Percentiles rank a stretch among this genome's conserved stretches.
Conservation (phyloP, 1,140 invertebrate species). For the Acromyrmex heyeri region DNA sequence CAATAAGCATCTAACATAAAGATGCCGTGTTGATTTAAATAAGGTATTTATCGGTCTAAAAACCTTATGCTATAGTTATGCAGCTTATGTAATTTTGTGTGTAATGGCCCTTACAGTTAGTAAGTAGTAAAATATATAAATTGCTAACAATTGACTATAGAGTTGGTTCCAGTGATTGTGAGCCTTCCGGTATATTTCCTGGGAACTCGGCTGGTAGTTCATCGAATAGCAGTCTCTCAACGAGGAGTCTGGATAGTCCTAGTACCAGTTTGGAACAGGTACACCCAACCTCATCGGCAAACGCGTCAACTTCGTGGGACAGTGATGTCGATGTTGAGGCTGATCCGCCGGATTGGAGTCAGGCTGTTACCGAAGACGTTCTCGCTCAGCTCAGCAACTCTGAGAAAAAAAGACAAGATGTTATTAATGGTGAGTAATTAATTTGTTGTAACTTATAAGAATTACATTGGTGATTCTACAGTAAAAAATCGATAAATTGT, state of each 20-base stretch:
- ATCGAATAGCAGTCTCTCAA: slow-evolving; percentile 87
- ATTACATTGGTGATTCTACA: neutral
- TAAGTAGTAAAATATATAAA: slow-evolving; percentile 53
- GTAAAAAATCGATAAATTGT: neutral
- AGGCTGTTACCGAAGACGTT: slow-evolving; percentile 93
- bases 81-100: no score
- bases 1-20: no score
- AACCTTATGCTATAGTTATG: no score
- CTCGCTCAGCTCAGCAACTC: slow-evolving; percentile 90
- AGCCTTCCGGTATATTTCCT: slow-evolving; percentile 82
- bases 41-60: no score
- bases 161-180: slow-evolving; percentile 84
- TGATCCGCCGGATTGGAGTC: slow-evolving; percentile 93
- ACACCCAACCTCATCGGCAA: slow-evolving; percentile 80
- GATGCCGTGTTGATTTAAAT: no score
- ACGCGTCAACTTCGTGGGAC: slow-evolving; percentile 88
- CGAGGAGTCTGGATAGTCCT: slow-evolving; percentile 87
- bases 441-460: neutral
- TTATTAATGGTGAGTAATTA: slow-evolving; percentile 95
- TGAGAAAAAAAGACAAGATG: slow-evolving; percentile 97
- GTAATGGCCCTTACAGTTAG: neutral
- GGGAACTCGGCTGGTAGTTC: slow-evolving; percentile 86
- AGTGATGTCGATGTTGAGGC: slow-evolving; percentile 94
- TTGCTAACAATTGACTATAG: slow-evolving; percentile 81
- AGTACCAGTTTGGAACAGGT: slow-evolving; percentile 88